phyloP scores from a whole-genome alignment of 1,140 invertebrate genomes.

The Delia radicum region DNA sequence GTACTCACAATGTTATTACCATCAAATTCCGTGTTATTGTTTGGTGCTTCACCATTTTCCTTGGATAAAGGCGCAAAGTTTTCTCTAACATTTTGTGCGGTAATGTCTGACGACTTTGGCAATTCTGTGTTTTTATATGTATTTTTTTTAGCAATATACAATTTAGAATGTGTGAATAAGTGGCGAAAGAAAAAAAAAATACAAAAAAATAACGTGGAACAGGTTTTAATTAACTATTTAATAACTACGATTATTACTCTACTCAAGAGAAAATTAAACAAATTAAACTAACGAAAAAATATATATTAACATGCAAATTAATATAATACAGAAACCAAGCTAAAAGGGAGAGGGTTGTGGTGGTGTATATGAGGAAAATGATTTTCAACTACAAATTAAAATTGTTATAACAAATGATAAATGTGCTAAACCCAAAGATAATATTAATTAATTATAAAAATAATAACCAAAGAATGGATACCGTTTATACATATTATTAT shows the following conservation, averaged over 20 bases:
- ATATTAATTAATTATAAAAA: neutral
- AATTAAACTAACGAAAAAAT: neutral
- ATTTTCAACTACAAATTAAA: neutral
- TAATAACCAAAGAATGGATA: too few species aligned
- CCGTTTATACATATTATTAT: too few species aligned
- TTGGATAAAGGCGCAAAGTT: constrained; percentile 11
- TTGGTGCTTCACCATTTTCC: constrained; percentile 17
- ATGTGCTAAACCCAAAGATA: neutral
- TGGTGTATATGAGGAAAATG: neutral
- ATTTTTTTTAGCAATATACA: neutral
- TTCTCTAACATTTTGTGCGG: constrained; percentile 9
- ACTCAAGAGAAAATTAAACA: neutral
- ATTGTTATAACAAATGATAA: neutral
- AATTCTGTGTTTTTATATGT: neutral
- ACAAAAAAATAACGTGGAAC: constrained; percentile 9
- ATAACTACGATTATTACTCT: neutral
- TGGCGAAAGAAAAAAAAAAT: neutral
- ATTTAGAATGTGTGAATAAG: constrained; percentile 4
- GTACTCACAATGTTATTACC: constrained; percentile 7
- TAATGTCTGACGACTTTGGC: constrained; percentile 5
- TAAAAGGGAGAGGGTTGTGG: neutral
- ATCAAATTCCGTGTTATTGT: constrained; percentile 2
- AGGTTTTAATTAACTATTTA: constrained; percentile 4
- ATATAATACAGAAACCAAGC: neutral
- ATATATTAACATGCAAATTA: constrained; percentile 2